Percentiles rank a stretch among this genome's conserved stretches.
These are phyloP conservation scores for Mormyrops boulengeri DNA, from an alignment of 2,797 vertebrate genomes.

Conservation along the genomic window DNA sequence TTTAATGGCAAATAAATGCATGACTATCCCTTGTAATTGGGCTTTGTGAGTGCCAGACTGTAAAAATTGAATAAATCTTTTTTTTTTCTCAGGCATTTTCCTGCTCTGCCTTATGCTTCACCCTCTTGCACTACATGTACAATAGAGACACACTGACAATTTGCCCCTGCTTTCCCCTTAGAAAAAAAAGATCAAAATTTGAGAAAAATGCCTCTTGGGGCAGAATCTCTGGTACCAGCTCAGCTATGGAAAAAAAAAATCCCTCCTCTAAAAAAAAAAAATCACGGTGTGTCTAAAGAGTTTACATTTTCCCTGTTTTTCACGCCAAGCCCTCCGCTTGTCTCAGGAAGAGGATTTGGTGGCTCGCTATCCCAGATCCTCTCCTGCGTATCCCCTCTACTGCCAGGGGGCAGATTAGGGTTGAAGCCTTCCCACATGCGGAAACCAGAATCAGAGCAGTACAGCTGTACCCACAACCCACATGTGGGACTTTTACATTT, in stretches of 20 bases:
- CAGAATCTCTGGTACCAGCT: constrained; percentile 15
- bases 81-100: not conserved
- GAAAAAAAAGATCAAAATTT: constrained; percentile 7
- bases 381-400: constrained; percentile 12
- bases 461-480: constrained; percentile 21
- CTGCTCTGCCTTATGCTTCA: not conserved
- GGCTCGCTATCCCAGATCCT: constrained; percentile 62
- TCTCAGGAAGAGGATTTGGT: constrained; percentile 73
- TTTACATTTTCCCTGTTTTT: not conserved
- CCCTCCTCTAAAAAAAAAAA: constrained; percentile 11
- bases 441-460: not conserved
- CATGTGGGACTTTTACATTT: constrained; percentile 54
- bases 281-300: constrained; percentile 1
- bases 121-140: not conserved
- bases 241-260: not conserved
- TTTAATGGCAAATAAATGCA: constrained; percentile 64
- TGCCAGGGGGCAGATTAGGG: constrained; percentile 56
- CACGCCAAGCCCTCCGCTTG: constrained; percentile 63
- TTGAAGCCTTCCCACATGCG: constrained; percentile 54
- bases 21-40: constrained; percentile 42
- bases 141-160: not conserved
- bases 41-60: constrained; percentile 54
- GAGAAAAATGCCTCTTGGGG: constrained; percentile 6
- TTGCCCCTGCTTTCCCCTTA: not conserved
- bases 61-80: constrained; percentile 56